A percentile compares a stretch with the other conserved stretches of the same genome.
These are phyloP conservation scores for Rhabdomys pumilio DNA, from an alignment of 2,797 vertebrate species.

Conservation along the genomic window DNA sequence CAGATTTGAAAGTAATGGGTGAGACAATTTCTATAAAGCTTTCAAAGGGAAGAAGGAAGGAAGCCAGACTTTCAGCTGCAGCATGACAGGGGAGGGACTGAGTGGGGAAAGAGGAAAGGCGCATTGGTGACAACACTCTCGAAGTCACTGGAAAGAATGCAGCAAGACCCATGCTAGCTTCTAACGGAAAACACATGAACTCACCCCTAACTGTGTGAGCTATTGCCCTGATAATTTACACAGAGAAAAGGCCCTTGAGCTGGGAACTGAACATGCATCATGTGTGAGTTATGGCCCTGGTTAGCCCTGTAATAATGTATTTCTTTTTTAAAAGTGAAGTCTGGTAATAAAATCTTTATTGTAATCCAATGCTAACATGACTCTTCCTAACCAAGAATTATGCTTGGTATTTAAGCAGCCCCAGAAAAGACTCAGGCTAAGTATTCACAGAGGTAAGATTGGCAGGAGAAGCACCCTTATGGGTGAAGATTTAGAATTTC, in stretches of 20 bases:
- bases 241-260: slow-evolving; percentile 60
- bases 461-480: slow-evolving; percentile 3
- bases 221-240: slow-evolving; percentile 75
- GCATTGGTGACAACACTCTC: not conserved
- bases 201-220: slow-evolving; percentile 62
- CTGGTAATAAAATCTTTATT: slow-evolving; percentile 83
- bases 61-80: not conserved
- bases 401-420: slow-evolving; percentile 75
- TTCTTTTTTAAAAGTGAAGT: slow-evolving; percentile 79
- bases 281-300: slow-evolving; percentile 75
- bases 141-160: not conserved
- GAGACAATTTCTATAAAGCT: not conserved
- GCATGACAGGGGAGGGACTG: not conserved
- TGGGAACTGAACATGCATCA: slow-evolving; percentile 53
- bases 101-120: not conserved
- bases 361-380: slow-evolving; percentile 81
- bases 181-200: slow-evolving; percentile 16
- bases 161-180: slow-evolving; percentile 54
- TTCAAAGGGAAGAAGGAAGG: not conserved
- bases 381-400: slow-evolving; percentile 83
- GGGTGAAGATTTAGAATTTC: slow-evolving; percentile 51
- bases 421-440: slow-evolving; percentile 66
- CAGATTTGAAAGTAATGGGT: not conserved
- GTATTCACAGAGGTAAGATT: slow-evolving; percentile 63
- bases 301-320: slow-evolving; percentile 80